Evolutionary conservation across 2,888 invertebrate species (phyloP).

Genomic region (Griposia aprilina): DNA sequence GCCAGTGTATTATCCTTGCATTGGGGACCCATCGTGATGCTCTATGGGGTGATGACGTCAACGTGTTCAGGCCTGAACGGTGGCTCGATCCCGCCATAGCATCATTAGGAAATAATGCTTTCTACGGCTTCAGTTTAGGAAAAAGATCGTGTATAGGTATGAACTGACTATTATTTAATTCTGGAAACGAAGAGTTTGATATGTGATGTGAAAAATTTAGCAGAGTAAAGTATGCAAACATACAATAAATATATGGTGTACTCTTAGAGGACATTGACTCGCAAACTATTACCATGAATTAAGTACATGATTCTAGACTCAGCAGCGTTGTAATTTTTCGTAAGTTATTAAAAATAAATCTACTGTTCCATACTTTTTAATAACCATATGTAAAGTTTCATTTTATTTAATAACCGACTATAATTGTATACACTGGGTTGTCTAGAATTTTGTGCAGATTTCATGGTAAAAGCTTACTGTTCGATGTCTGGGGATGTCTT

Average conservation of each 20-base stretch:
- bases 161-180: neutral
- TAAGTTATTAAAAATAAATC: neutral
- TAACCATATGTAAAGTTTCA: too few relatives aligned
- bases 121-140: slow-evolving; percentile 66
- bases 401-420: too few relatives aligned
- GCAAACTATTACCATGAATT: neutral
- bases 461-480: too few relatives aligned
- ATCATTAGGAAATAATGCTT: slow-evolving; percentile 54
- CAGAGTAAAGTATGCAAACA: too few relatives aligned
- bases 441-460: too few relatives aligned
- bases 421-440: too few relatives aligned
- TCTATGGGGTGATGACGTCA: slow-evolving; percentile 67
- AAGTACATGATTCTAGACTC: neutral
- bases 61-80: slow-evolving; percentile 71
- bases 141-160: slow-evolving; percentile 69
- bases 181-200: neutral
- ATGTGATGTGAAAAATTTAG: too few relatives aligned
- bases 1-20: slow-evolving; percentile 55
- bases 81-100: slow-evolving; percentile 69
- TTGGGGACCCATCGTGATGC: slow-evolving; percentile 54
- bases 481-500: too few relatives aligned
- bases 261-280: too few relatives aligned
- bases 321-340: neutral
- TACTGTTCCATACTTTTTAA: neutral
- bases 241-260: neutral